These are phyloP conservation scores for Salvelinus fontinalis DNA, from an alignment of 2,113 vertebrate species.

Conservation along the genomic window DNA sequence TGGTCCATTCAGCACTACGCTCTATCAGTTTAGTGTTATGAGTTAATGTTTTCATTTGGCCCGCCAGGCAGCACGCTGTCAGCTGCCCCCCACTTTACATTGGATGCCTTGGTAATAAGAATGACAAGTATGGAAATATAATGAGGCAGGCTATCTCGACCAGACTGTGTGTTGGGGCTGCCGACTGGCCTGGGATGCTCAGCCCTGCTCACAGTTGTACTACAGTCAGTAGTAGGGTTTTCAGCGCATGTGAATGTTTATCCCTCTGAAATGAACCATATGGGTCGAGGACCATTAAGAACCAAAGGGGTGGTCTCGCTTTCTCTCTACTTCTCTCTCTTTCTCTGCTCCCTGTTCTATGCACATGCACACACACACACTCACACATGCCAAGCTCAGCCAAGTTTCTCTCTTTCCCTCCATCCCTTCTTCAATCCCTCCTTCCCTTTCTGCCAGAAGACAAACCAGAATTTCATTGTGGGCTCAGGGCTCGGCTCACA, in stretches of 20 bases:
- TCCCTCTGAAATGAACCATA: constrained; percentile 64
- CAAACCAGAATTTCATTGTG: constrained; percentile 41
- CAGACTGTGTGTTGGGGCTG: constrained; percentile 50
- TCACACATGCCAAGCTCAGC: neutral
- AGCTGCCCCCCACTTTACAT: constrained; percentile 24
- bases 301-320: constrained; percentile 51
- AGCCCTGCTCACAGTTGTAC: constrained; percentile 16
- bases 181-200: neutral
- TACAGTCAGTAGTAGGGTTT: constrained; percentile 41
- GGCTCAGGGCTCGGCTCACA: neutral
- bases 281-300: constrained; percentile 45
- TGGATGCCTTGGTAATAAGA: constrained; percentile 50
- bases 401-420: constrained; percentile 3
- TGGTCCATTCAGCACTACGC: neutral
- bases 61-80: constrained; percentile 29
- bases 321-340: neutral
- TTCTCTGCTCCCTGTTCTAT: constrained; percentile 1
- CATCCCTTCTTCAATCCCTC: neutral
- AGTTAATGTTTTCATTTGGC: constrained; percentile 53
- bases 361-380: too few relatives aligned
- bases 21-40: constrained; percentile 5
- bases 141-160: constrained; percentile 60
- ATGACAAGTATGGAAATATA: constrained; percentile 59
- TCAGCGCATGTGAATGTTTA: constrained; percentile 73
- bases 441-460: constrained; percentile 11